Evolutionary conservation across 2,888 invertebrate genomes (phyloP).

Genomic region (Zygaena filipendulae): DNA sequence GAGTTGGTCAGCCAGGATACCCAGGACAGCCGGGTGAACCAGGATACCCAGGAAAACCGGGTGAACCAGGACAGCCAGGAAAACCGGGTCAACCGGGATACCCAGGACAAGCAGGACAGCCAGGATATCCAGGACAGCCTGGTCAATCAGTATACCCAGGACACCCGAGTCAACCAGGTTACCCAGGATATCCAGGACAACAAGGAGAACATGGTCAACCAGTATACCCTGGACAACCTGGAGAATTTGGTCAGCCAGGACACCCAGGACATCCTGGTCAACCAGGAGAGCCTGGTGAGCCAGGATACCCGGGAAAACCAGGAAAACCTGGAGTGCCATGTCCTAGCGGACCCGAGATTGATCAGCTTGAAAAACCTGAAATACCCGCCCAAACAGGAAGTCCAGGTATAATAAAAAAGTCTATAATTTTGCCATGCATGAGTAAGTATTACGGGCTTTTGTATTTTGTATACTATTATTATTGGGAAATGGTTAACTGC

Average conservation of each 20-base stretch:
- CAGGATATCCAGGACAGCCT: slow-evolving; percentile 13
- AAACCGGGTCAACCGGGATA: slow-evolving; percentile 17
- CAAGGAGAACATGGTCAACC: slow-evolving; percentile 20
- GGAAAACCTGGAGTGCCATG: slow-evolving; percentile 10
- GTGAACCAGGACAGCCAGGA: slow-evolving; percentile 15
- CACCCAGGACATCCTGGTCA: slow-evolving; percentile 14
- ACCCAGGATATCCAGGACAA: slow-evolving; percentile 21
- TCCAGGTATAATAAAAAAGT: slow-evolving; percentile 3
- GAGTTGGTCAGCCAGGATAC: slow-evolving; percentile 18
- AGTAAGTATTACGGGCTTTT: slow-evolving; percentile 3
- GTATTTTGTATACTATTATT: too few relatives aligned
- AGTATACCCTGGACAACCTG: slow-evolving; percentile 15
- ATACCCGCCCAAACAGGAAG: slow-evolving; percentile 6
- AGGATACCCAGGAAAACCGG: slow-evolving; percentile 26
- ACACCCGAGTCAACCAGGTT: slow-evolving; percentile 29
- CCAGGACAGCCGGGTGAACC: slow-evolving; percentile 29
- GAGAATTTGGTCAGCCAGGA: slow-evolving; percentile 19
- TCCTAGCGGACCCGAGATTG: too few relatives aligned
- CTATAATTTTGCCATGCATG: slow-evolving; percentile 5
- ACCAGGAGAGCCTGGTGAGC: slow-evolving; percentile 16
- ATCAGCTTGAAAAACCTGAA: slow-evolving; percentile 4
- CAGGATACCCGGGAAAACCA: slow-evolving; percentile 16
- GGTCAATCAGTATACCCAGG: slow-evolving; percentile 17
- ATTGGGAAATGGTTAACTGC: too few relatives aligned
- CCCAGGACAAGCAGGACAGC: slow-evolving; percentile 16